These are phyloP conservation scores for Noctua comes DNA, from an alignment of 2,888 invertebrate species.

Conservation along the genomic window DNA sequence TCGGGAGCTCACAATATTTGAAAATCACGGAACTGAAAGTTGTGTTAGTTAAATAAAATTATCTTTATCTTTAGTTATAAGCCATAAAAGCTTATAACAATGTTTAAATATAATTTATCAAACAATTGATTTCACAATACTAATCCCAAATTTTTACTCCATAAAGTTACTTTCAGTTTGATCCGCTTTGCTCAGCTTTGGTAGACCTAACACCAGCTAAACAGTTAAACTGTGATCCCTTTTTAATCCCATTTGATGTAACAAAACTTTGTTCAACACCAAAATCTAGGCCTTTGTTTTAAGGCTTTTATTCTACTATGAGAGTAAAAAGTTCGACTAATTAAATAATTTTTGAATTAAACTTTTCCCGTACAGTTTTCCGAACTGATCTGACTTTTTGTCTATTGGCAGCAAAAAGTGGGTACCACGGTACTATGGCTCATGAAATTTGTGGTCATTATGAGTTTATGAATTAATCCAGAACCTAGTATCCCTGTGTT, in stretches of 20 bases:
- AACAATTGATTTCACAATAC: not conserved
- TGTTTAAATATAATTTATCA: too few species aligned
- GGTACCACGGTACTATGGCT: not conserved
- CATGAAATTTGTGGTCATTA: not conserved
- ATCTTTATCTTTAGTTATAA: too few species aligned
- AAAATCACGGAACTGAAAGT: too few species aligned
- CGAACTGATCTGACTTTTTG: not conserved
- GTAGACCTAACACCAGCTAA: slow-evolving; percentile 25
- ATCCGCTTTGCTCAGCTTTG: slow-evolving; percentile 26
- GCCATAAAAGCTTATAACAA: too few species aligned
- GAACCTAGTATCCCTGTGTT: not conserved
- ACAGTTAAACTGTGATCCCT: slow-evolving; percentile 36
- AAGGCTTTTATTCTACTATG: slow-evolving; percentile 1
- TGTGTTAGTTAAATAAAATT: too few species aligned
- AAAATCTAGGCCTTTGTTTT: slow-evolving; percentile 29
- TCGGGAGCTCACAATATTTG: too few species aligned
- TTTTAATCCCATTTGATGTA: slow-evolving; percentile 34
- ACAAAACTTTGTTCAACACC: slow-evolving; percentile 28
- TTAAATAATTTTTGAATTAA: not conserved
- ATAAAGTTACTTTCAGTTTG: slow-evolving; percentile 11
- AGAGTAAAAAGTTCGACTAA: slow-evolving; percentile 1
- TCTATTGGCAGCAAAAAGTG: not conserved
- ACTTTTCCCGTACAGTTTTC: not conserved
- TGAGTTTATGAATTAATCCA: not conserved
- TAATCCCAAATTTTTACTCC: not conserved